Conservation (phyloP, 2,113 vertebrate species). For the Sylvicapra grimmia region DNA sequence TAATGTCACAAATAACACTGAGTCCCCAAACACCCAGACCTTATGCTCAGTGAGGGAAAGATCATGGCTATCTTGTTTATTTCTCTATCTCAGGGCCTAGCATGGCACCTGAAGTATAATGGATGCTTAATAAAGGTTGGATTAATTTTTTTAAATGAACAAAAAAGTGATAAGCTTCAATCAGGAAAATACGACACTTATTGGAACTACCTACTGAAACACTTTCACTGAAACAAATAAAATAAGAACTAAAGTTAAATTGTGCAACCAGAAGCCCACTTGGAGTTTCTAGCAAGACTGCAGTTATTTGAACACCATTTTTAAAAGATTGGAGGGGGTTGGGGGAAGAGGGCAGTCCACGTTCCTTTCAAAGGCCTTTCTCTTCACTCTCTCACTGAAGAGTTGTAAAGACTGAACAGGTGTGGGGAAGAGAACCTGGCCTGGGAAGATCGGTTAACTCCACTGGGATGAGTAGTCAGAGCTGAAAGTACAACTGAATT, state of each 20-base stretch:
- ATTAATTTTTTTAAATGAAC: background rate
- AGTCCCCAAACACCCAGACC: background rate
- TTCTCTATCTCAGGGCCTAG: background rate
- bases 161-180: background rate
- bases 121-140: background rate
- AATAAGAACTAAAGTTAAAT: background rate
- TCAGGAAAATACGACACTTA: background rate
- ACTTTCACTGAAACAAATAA: conserved; percentile 14
- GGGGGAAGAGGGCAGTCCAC: too few species aligned
- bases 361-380: background rate
- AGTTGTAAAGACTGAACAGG: background rate
- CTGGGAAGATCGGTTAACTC: background rate
- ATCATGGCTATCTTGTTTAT: background rate
- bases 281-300: background rate
- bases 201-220: background rate
- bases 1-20: rapidly evolving
- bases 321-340: background rate
- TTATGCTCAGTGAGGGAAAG: background rate
- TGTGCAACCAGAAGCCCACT: background rate
- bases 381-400: background rate
- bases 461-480: background rate
- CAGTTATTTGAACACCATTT: background rate
- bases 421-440: background rate
- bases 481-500: background rate
- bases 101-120: background rate